Evolutionary conservation across 2,797 vertebrate genomes (phyloP), one percentile per base, ranked within the genome.

Genomic region (Cirrhinus mrigala): DNA sequence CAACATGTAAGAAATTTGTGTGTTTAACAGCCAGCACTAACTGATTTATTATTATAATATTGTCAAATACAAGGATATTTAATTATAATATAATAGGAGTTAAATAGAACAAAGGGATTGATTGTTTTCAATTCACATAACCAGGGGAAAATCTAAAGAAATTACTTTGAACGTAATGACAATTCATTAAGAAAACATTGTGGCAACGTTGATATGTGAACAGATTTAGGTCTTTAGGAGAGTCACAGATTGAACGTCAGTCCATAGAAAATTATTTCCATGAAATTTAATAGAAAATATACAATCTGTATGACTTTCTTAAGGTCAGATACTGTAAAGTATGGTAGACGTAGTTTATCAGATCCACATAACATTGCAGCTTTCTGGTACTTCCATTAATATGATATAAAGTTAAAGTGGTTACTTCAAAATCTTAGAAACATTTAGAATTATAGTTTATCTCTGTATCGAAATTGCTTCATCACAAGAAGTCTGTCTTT

Each of bases 1-100:
- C 94, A 94, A 74, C 95, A 97, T 90, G 98, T 98, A 92, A 94
- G 93, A 3, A 16, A 29, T 66, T 70, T 50, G 3, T 33, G n/a
- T 66, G 71, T 62, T 79, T 46, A 44, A 89, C 92, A 90, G 91
- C 95, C 22, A 44, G 22, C 54, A 18, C 56, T 75, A 75, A 20
- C 48, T 16, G 54, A 60, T 76, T 37, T 54, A 37, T 22, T 62
- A 44, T 78, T n/a, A n/a, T 40, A 44, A 60, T 58, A 78, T 27
- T 1, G 4, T 40, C 15, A 27, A 58, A 78, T 44, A 24, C 14
- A 20, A 62, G 9, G 15, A 58, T 58, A 27, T 78, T 78, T 78
- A 24, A 24, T 62, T 62, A 0, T 18, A 60, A 78, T 27, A 46
- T 62, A 58, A 37, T 33, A 20, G 18, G 6, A 54, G 29, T 37